Evolutionary conservation across 2,113 vertebrate species (phyloP).

Genomic region (Leptodactylus fuscus): DNA sequence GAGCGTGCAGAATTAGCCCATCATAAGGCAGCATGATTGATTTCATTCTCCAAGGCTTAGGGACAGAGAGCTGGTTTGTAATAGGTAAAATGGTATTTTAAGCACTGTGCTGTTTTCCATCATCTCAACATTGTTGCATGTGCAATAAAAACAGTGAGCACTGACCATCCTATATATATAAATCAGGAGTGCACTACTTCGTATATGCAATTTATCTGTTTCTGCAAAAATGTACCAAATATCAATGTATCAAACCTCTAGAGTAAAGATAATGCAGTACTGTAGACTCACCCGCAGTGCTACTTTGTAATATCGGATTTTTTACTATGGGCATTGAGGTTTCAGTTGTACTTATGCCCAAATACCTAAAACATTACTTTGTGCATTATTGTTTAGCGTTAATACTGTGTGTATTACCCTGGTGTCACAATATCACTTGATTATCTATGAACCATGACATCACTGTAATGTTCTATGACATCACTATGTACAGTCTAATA

Average conservation of each 20-base stretch:
- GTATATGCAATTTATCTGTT: not conserved
- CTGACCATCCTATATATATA: not conserved
- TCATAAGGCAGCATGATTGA: slow-evolving; percentile 43
- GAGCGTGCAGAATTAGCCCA: slow-evolving; percentile 38
- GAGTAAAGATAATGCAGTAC: not conserved
- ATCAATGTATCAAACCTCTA: not conserved
- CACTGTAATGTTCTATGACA: not conserved
- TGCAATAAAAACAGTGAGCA: not conserved
- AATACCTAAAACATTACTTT: too few relatives aligned
- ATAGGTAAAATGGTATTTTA: slow-evolving; percentile 40
- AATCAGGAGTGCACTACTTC: not conserved
- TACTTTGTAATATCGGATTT: too few relatives aligned
- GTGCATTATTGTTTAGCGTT: too few relatives aligned
- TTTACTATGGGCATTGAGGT: too few relatives aligned
- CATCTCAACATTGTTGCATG: not conserved
- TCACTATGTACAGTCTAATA: not conserved
- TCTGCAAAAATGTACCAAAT: not conserved
- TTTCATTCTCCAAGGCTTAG: slow-evolving; percentile 37
- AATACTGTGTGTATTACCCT: too few relatives aligned
- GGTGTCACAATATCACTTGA: too few relatives aligned
- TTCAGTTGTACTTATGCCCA: too few relatives aligned
- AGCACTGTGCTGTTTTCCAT: slow-evolving; percentile 33
- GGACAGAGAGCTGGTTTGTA: slow-evolving; percentile 19
- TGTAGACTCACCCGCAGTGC: too few relatives aligned
- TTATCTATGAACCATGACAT: not conserved